A percentile compares a stretch with the other conserved stretches of the same genome.
phyloP scores from a whole-genome alignment of 1,140 invertebrate species.

The Diachasmimorpha longicaudata region DNA sequence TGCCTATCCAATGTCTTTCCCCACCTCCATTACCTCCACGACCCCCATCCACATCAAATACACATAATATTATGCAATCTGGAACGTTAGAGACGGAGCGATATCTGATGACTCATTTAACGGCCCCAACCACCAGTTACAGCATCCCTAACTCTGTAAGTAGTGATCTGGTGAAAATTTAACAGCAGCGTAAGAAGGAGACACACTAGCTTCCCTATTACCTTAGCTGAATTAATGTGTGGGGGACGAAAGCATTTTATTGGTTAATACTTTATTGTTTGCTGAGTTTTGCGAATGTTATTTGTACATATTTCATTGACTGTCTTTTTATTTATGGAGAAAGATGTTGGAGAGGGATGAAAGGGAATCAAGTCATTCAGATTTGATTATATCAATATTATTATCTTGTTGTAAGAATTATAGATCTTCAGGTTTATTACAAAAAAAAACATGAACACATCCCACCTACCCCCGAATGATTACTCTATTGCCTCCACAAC shows the following conservation, averaged over 20 bases:
- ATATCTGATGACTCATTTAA: conserved; percentile 66
- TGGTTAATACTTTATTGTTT: neutral
- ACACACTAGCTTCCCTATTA: neutral
- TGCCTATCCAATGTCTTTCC: conserved; percentile 60
- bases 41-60: conserved; percentile 54
- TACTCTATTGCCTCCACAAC: neutral
- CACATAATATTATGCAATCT: conserved; percentile 56
- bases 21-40: conserved; percentile 59
- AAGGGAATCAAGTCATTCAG: too few relatives aligned
- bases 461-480: too few relatives aligned
- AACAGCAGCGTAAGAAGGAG: neutral
- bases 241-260: neutral
- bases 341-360: too few relatives aligned
- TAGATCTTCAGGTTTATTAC: too few relatives aligned
- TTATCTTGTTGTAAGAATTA: too few relatives aligned
- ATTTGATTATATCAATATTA: too few relatives aligned
- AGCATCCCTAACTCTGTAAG: conserved; percentile 63
- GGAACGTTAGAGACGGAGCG: conserved; percentile 58
- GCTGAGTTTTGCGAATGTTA: neutral
- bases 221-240: neutral
- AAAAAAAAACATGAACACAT: too few relatives aligned
- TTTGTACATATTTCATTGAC: too few relatives aligned
- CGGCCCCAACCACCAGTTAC: conserved; percentile 60
- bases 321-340: too few relatives aligned
- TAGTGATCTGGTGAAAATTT: conserved; percentile 36